phyloP scores from a whole-genome alignment of 2,797 vertebrate genomes.

The Mallotus villosus region DNA sequence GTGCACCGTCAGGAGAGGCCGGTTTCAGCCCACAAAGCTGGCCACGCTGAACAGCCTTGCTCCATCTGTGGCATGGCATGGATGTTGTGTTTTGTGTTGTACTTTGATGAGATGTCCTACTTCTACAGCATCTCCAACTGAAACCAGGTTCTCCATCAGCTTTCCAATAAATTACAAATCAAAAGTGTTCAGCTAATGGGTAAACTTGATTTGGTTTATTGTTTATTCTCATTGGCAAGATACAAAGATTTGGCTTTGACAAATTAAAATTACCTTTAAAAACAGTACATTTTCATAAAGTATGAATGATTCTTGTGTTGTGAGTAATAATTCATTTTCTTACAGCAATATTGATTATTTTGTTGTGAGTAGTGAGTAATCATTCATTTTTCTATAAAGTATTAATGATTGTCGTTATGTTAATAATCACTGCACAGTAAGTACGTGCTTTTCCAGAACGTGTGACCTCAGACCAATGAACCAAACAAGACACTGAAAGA shows the following conservation, averaged over 20 bases:
- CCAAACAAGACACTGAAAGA: not conserved
- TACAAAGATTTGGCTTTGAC: not conserved
- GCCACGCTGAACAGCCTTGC: not conserved
- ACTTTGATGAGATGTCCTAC: not conserved
- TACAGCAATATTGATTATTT: no score
- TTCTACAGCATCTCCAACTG: not conserved
- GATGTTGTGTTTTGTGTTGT: not conserved
- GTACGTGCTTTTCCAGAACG: no score
- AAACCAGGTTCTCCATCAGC: no score
- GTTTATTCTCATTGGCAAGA: not conserved
- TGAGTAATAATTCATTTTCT: no score
- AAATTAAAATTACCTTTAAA: not conserved
- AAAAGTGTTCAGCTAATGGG: not conserved
- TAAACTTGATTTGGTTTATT: not conserved
- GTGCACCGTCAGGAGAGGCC: conserved; percentile 32
- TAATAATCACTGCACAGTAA: not conserved
- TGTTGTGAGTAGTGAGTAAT: not conserved
- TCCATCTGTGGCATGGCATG: not conserved
- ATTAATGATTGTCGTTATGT: not conserved
- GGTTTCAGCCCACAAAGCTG: not conserved
- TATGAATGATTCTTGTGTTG: no score
- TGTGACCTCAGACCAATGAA: not conserved
- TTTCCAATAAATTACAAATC: not conserved
- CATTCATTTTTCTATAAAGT: not conserved
- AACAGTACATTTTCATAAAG: no score